Conservation (phyloP, 2,113 vertebrate genomes). For the Cyanoramphus novaezelandiae region DNA sequence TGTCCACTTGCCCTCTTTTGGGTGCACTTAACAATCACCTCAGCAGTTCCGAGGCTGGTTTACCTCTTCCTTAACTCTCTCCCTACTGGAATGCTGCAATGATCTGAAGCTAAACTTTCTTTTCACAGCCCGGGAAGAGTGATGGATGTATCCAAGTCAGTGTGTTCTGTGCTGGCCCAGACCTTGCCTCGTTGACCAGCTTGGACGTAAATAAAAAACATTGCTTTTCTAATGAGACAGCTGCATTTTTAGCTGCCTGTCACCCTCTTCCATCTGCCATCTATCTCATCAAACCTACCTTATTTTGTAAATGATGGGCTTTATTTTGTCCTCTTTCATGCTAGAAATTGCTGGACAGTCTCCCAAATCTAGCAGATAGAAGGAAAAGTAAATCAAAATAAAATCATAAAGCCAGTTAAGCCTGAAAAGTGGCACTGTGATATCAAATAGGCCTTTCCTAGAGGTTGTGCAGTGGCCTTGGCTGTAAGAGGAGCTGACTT, state of each 20-base stretch:
- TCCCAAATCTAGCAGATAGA: not conserved
- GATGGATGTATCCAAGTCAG: not conserved
- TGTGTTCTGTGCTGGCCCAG: not conserved
- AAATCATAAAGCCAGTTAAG: not conserved
- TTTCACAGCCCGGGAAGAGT: not conserved
- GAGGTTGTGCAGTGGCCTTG: not conserved
- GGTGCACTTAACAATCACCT: fast-evolving
- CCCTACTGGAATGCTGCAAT: not conserved
- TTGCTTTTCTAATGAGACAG: not conserved
- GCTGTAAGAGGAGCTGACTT: not conserved
- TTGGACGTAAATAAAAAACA: not conserved
- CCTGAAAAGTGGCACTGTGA: not conserved
- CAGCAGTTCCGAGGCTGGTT: not conserved
- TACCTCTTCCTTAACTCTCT: not conserved
- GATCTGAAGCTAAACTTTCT: not conserved
- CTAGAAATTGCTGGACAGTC: not conserved
- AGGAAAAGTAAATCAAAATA: not conserved
- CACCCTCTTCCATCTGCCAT: not conserved
- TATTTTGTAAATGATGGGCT: not conserved
- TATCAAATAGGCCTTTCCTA: not conserved
- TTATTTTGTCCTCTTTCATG: not conserved
- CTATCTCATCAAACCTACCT: not conserved
- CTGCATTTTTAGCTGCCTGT: not conserved
- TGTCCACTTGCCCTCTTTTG: not conserved
- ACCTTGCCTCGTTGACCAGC: not conserved